Conservation (phyloP, 2,797 vertebrate species). For the Taenioides sp. region DNA sequence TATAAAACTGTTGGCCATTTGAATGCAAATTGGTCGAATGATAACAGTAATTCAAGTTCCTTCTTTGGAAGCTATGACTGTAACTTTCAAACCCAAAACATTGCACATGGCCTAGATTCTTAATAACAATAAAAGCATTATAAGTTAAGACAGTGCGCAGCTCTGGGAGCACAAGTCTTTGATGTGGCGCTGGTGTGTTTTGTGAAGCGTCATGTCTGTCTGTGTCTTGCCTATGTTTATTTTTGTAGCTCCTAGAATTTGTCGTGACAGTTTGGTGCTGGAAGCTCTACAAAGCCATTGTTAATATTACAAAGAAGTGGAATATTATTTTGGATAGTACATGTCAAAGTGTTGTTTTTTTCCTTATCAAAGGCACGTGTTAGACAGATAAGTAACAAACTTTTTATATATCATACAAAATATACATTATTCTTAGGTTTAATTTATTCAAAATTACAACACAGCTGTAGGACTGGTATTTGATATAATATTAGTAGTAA, state of each 20-base stretch:
- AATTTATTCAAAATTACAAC: too few species aligned
- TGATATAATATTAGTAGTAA: not conserved
- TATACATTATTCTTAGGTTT: too few species aligned
- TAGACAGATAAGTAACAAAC: not conserved
- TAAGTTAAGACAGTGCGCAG: not conserved
- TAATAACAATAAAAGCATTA: constrained; percentile 8
- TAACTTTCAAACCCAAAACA: too few species aligned
- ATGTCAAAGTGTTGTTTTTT: not conserved
- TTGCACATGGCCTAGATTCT: not conserved
- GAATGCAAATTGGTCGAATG: not conserved
- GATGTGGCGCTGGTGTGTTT: constrained; percentile 6
- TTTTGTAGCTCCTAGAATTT: constrained; percentile 22
- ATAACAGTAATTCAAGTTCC: not conserved
- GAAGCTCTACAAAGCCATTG: constrained; percentile 28
- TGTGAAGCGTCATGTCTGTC: not conserved
- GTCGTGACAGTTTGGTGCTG: constrained; percentile 29
- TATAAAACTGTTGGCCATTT: not conserved
- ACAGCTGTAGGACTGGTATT: not conserved
- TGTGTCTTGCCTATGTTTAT: not conserved
- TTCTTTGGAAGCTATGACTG: not conserved
- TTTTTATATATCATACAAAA: not conserved
- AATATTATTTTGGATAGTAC: constrained; percentile 22
- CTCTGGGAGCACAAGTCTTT: not conserved
- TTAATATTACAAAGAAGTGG: constrained; percentile 22
- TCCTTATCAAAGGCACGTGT: not conserved